Base-by-base conservation (phyloP, 2,797 vertebrate genomes). In the Xenentodon cancila region DNA sequence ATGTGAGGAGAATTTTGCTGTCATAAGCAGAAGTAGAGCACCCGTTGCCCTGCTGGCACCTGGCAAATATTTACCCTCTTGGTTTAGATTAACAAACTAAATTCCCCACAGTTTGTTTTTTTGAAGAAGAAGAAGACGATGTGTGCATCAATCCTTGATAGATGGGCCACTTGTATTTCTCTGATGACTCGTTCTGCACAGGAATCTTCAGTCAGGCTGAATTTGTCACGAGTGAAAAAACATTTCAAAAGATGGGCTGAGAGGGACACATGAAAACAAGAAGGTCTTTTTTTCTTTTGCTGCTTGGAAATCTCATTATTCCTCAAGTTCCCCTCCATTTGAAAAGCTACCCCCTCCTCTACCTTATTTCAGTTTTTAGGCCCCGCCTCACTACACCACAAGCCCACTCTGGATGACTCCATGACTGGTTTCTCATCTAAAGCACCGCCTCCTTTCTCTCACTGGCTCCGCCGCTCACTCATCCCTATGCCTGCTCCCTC, bases 261-360 rank as follows among this genome's bases (percentile, higher is more conserved):
- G 66, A 71, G 64, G 55, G 62, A 76, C 67, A 71, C 70, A 79
- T 79, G 66, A 68, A 84, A 89, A 93, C 91, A 94, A 89, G 84
- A 88, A 79, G 84, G 88, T 86, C 64, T 53, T 92, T 86, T 74
- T 87, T 74, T 85, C 60, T 77, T 66, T 73, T 73, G 70, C 81
- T 77, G 83, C 89, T 91, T 77, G 74, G 67, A 75, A 90, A 90
- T 82, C 93, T 95, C 90, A 93, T 93, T 95, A 95, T 94, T 93
- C 92, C 85, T 83, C 87, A 66, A 91, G 82, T 84, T 89, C 76
- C 49, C 82, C 59, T 80, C 75, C 53, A 19, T 85, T 80, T 83
- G 64, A 82, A 80, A 85, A 61, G 71, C 12, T 7, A 15, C 45
- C 66, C 56, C 73, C 46, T 47, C 71, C 59, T 54, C 75, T 53